These are phyloP conservation scores for Tipula unca DNA, from an alignment of 2,888 invertebrate species.

Conservation along the genomic window DNA sequence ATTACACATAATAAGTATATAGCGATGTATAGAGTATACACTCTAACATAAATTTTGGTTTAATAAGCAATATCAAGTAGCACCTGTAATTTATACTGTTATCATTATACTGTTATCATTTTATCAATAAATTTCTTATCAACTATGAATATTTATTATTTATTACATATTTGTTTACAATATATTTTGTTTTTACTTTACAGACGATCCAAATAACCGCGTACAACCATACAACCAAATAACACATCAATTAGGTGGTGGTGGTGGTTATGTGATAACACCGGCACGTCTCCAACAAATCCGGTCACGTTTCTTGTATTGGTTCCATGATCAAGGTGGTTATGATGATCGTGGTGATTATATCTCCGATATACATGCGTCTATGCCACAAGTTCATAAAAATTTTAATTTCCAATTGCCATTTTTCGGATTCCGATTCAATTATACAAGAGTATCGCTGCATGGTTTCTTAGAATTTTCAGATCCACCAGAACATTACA, in stretches of 20 bases:
- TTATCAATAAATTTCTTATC: neutral
- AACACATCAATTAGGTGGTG: slow-evolving; percentile 46
- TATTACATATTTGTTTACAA: too few species aligned
- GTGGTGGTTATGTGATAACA: slow-evolving; percentile 53
- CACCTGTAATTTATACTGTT: neutral
- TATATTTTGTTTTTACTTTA: neutral
- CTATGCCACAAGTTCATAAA: slow-evolving; percentile 78
- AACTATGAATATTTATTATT: neutral
- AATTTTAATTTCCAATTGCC: slow-evolving; percentile 89
- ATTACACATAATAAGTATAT: neutral
- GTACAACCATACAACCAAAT: slow-evolving; percentile 44
- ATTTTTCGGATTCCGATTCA: slow-evolving; percentile 86
- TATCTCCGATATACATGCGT: slow-evolving; percentile 73
- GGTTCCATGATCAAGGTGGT: slow-evolving; percentile 78
- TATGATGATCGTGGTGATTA: slow-evolving; percentile 66
- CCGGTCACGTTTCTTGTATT: slow-evolving; percentile 71
- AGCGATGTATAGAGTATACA: too few species aligned
- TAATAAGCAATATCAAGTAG: neutral
- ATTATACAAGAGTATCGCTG: slow-evolving; percentile 83
- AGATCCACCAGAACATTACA: slow-evolving; percentile 76
- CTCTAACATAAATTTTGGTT: too few species aligned
- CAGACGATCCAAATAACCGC: slow-evolving; percentile 37
- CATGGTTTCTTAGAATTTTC: slow-evolving; percentile 84
- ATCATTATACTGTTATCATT: too few species aligned
- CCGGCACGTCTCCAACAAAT: slow-evolving; percentile 58